phyloP scores from a whole-genome alignment of 2,797 vertebrate genomes.

The Pantherophis alleghaniensis region DNA sequence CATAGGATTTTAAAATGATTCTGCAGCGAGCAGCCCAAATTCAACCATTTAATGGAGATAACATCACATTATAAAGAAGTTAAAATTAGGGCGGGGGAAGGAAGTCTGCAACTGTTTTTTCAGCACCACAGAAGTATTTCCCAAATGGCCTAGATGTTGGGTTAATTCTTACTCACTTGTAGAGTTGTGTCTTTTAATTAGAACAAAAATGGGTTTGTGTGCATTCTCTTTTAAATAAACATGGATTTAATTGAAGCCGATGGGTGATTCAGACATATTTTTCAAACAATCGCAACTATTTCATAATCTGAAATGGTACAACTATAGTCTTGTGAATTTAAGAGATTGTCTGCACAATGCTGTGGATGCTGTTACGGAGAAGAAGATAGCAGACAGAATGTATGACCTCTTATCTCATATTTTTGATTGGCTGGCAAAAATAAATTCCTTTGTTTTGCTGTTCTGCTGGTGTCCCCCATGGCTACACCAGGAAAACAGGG shows the following conservation, averaged over 20 bases:
- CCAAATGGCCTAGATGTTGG: neutral
- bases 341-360: neutral
- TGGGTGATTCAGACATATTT: neutral
- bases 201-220: slow-evolving; percentile 11
- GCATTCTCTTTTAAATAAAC: slow-evolving; percentile 32
- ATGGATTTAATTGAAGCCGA: neutral
- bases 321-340: neutral
- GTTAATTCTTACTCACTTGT: neutral
- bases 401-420: neutral
- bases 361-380: neutral
- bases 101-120: neutral
- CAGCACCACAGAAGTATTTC: neutral
- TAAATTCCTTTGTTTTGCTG: neutral
- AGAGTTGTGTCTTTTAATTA: neutral
- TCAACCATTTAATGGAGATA: slow-evolving; percentile 47
- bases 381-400: neutral
- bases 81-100: neutral
- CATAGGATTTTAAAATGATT: slow-evolving; percentile 68
- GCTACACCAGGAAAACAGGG: neutral
- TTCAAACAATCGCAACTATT: slow-evolving; percentile 12
- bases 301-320: slow-evolving; percentile 2
- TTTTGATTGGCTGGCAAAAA: neutral
- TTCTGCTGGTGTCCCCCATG: too few relatives aligned
- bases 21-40: slow-evolving; percentile 52
- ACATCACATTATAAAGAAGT: slow-evolving; percentile 1